These are phyloP conservation scores for Cygnus olor DNA, from an alignment of 2,797 vertebrate genomes.

Conservation along the genomic window DNA sequence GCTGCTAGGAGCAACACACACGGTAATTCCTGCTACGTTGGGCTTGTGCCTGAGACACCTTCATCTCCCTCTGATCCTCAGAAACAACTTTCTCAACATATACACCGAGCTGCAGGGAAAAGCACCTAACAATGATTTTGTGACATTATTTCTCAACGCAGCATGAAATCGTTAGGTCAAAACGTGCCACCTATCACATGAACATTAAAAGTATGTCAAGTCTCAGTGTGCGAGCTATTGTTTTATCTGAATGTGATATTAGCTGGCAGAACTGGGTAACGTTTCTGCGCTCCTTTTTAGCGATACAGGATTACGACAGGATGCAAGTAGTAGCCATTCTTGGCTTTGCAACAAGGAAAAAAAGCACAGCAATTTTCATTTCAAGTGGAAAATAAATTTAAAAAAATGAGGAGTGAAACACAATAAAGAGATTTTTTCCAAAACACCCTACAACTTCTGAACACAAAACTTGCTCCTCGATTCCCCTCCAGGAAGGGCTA, in stretches of 20 bases:
- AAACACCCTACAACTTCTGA: constrained; percentile 14
- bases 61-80: constrained; percentile 51
- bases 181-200: constrained; percentile 70
- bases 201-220: constrained; percentile 74
- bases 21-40: neutral
- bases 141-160: constrained; percentile 62
- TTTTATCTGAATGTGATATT: constrained; percentile 68
- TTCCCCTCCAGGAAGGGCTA: constrained; percentile 11
- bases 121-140: constrained; percentile 58
- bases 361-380: constrained; percentile 4
- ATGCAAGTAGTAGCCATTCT: constrained; percentile 28
- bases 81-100: constrained; percentile 19
- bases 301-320: neutral
- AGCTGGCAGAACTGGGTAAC: constrained; percentile 64
- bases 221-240: constrained; percentile 69
- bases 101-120: neutral
- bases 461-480: neutral
- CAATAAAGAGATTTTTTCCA: neutral
- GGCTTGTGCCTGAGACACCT: constrained; percentile 19
- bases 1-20: fast-evolving
- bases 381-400: constrained; percentile 30
- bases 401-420: neutral
- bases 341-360: neutral
- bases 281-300: constrained; percentile 6
- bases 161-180: constrained; percentile 72